A percentile compares a stretch with the other conserved stretches of the same genome.
phyloP scores from a whole-genome alignment of 2,797 vertebrate species.

The Sebastes dallii region DNA sequence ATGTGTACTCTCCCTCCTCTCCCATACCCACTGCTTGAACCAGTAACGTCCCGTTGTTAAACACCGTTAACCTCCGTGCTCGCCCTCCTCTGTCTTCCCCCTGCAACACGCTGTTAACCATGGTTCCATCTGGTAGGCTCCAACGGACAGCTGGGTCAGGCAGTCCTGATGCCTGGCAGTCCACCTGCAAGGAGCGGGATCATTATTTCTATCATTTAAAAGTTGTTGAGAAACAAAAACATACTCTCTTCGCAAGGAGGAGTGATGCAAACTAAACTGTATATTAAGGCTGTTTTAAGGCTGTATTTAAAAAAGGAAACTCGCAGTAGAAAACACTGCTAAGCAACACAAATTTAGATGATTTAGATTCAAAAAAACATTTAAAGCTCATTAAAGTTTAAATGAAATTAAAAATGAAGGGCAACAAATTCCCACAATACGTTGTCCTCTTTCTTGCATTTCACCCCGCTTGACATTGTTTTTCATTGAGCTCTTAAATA shows the following conservation, averaged over 20 bases:
- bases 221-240: background rate
- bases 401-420: constrained; percentile 14
- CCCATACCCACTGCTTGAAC: constrained; percentile 87
- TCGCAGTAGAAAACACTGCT: background rate
- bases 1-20: constrained; percentile 93
- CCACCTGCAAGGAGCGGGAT: constrained; percentile 75
- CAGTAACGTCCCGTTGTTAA: constrained; percentile 92
- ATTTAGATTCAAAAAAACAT: background rate
- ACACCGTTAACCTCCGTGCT: constrained; percentile 85
- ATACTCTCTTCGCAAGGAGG: background rate
- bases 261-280: background rate
- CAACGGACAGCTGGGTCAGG: constrained; percentile 92
- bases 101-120: constrained; percentile 87
- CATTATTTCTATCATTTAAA: background rate
- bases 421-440: constrained; percentile 2
- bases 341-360: background rate
- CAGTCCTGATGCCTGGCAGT: constrained; percentile 93
- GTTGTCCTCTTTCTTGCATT: constrained; percentile 8
- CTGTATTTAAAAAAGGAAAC: background rate
- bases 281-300: background rate
- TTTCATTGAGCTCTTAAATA: constrained; percentile 48
- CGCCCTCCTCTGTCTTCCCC: constrained; percentile 81
- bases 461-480: constrained; percentile 19
- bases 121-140: constrained; percentile 93
- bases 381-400: constrained; percentile 23